Evolutionary conservation across 1,140 invertebrate genomes (phyloP), one percentile per base, ranked within the genome.

Genomic region (Pteromalus puparum): DNA sequence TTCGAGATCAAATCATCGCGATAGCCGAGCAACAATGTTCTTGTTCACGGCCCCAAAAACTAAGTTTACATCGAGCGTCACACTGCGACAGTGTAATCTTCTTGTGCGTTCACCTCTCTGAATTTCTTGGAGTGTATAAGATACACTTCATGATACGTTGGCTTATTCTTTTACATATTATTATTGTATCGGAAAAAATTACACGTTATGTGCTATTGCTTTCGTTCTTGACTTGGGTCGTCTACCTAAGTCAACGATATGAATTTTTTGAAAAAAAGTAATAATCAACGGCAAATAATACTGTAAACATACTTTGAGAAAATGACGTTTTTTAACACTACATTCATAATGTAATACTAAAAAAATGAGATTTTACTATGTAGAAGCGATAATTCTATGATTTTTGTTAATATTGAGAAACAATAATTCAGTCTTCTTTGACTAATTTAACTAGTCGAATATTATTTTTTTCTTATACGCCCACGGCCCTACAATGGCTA

Each of bases 1-100:
- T 74, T 65, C 24, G 81, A 82, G 72, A 82, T 82, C 72, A 75
- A 9, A 48, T 82, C 48, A 72, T 38, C 24, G 38, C 38, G 10
- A 79, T 38, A 65, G 53, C 26, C 72, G 9, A 74, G 9, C 10
- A 74, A 34, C 30, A 74, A 61, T 61, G 18, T 61, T 6, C 21
- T n/a, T 61, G 53, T n/a, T 61, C 21, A n/a, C 21, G 53, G 53
- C 53, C 5, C 53, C n/a, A 61, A 61, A 61, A 61, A 61, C 18
- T 61, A 61, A 61, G 21, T n/a, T 21, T 61, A 61, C 18, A 61
- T 61, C 21, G 7, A 61, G 53, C 53, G 18, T 6, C 53, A 61
- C 18, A 18, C 53, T 61, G 21, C 53, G 21, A 61, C 15, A 28
- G 30, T 61, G 24, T 76, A 77, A 28, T 67, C 30, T 26, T n/a